These are phyloP conservation scores for Macaria liturata DNA, from an alignment of 2,888 invertebrate genomes.

Conservation along the genomic window DNA sequence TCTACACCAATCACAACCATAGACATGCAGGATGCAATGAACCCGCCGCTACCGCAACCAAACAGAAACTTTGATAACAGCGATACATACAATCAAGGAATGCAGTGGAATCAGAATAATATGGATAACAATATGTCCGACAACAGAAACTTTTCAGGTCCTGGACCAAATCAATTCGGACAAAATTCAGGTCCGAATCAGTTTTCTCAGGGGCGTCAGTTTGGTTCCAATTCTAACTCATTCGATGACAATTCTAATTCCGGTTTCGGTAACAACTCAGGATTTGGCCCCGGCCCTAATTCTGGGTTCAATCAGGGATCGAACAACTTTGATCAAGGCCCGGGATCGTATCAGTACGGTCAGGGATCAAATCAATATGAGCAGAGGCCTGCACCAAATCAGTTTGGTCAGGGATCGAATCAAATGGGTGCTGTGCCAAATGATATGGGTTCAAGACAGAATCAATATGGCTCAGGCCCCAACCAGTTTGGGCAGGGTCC, in stretches of 20 bases:
- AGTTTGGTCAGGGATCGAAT: conserved; percentile 1
- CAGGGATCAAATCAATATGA: conserved; percentile 3
- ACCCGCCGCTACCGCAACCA: conserved; percentile 3
- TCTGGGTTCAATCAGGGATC: conserved; percentile 21
- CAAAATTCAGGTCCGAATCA: conserved; percentile 4
- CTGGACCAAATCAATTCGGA: conserved; percentile 17
- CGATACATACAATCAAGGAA: conserved; percentile 20
- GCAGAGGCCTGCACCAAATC: background rate
- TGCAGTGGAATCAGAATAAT: conserved; percentile 34
- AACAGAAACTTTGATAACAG: conserved; percentile 19
- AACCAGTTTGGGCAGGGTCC: conserved; percentile 3
- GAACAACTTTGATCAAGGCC: conserved; percentile 11
- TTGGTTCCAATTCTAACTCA: background rate
- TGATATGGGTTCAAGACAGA: background rate
- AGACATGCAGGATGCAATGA: conserved; percentile 11
- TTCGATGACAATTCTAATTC: conserved; percentile 10
- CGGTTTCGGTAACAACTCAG: conserved; percentile 2
- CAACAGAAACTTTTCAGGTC: conserved; percentile 19
- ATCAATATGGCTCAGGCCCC: conserved; percentile 4
- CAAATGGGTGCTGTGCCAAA: background rate
- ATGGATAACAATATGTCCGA: conserved; percentile 23
- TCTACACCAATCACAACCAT: conserved; percentile 5
- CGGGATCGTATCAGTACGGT: background rate
- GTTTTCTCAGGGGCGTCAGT: background rate
- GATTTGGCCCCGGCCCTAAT: conserved; percentile 8